phyloP scores from a whole-genome alignment of 2,797 vertebrate genomes.

The Mergus octosetaceus region DNA sequence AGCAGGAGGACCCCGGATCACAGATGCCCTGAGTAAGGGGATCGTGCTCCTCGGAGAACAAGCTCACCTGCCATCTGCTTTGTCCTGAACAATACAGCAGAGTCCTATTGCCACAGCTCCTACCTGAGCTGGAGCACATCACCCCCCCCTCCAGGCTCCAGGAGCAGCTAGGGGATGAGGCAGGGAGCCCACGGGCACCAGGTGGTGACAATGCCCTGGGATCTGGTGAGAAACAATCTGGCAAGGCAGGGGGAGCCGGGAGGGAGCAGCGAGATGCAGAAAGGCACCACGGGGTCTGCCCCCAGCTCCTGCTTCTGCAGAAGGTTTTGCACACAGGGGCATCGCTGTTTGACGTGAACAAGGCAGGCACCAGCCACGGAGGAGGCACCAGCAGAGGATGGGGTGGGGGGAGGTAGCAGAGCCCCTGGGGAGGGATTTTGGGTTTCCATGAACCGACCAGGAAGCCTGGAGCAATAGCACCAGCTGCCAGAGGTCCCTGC shows the following conservation, averaged over 20 bases:
- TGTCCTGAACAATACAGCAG: neutral
- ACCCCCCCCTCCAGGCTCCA: neutral
- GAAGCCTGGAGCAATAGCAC: rapidly evolving
- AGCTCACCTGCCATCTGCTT: neutral
- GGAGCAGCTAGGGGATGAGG: neutral
- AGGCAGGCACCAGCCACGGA: neutral
- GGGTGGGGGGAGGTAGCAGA: neutral
- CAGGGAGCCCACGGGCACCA: neutral
- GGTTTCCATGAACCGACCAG: neutral
- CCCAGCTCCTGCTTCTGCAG: neutral
- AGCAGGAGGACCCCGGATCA: neutral
- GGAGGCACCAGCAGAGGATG: neutral
- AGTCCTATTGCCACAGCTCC: neutral
- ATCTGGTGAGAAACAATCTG: neutral
- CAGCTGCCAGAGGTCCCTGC: neutral
- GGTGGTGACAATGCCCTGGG: neutral
- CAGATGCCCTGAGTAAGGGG: rapidly evolving
- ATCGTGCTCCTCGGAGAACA: rapidly evolving
- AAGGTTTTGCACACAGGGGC: neutral
- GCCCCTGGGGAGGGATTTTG: neutral
- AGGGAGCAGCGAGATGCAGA: neutral
- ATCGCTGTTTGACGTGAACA: rapidly evolving
- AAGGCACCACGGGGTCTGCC: neutral
- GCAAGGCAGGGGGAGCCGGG: rapidly evolving
- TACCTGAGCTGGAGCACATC: neutral